phyloP scores from a whole-genome alignment of 2,888 invertebrate genomes.

The Zygogramma bicolorata region DNA sequence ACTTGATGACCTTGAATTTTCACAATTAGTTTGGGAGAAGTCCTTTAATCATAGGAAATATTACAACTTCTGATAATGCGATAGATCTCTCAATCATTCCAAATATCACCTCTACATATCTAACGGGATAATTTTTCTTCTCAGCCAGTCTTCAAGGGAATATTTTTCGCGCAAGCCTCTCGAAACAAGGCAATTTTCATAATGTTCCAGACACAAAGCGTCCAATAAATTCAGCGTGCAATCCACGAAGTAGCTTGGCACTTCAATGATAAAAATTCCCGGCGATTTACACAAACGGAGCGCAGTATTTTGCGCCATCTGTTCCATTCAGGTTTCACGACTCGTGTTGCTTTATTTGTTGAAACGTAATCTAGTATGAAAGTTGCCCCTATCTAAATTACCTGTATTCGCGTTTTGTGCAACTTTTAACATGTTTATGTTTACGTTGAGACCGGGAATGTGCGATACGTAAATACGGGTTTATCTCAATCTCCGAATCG shows the following conservation, averaged over 20 bases:
- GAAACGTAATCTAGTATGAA: constrained; percentile 34
- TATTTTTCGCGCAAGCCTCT: background rate
- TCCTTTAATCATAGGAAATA: too few species aligned
- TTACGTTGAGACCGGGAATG: constrained; percentile 8
- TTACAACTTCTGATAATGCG: too few species aligned
- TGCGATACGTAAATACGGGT: constrained; percentile 26
- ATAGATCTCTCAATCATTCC: too few species aligned
- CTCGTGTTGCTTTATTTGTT: constrained; percentile 18
- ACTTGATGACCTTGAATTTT: too few species aligned
- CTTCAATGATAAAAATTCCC: constrained; percentile 10
- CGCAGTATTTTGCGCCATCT: constrained; percentile 21
- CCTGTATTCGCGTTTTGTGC: constrained; percentile 26
- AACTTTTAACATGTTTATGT: constrained; percentile 28
- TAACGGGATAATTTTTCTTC: background rate
- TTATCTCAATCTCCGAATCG: constrained; percentile 20
- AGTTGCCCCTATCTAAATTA: constrained; percentile 35
- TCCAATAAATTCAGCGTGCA: background rate
- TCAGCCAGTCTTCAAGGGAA: background rate
- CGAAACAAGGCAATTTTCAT: constrained; percentile 7
- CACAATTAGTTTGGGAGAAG: too few species aligned
- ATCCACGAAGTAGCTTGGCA: constrained; percentile 7
- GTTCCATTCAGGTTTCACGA: constrained; percentile 17
- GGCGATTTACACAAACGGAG: background rate
- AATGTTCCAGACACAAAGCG: constrained; percentile 8
- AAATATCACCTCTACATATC: background rate